phyloP scores from a whole-genome alignment of 2,113 vertebrate genomes.

The Erpornis zantholeuca region DNA sequence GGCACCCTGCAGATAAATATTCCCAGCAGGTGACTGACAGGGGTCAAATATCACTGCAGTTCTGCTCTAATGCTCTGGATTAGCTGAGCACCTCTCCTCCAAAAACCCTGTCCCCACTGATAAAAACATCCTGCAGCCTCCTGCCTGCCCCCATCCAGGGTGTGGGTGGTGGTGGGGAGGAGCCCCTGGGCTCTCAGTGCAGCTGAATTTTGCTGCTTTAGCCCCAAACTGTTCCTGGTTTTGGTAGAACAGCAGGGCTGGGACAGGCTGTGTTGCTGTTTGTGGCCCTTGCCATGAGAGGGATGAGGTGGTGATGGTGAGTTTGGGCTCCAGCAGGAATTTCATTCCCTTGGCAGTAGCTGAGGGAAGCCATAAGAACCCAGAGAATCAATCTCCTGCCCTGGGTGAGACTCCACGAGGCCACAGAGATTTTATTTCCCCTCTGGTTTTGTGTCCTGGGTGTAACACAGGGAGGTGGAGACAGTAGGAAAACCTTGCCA shows the following conservation, averaged over 20 bases:
- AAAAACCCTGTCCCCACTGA: neutral
- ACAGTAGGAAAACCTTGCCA: neutral
- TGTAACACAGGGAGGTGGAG: neutral
- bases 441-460: neutral
- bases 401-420: fast-evolving
- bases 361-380: neutral
- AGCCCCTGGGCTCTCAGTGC: neutral
- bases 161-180: neutral
- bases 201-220: neutral
- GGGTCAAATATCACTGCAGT: neutral
- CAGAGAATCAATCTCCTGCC: neutral
- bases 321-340: neutral
- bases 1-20: neutral
- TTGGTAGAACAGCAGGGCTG: neutral
- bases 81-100: neutral
- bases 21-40: neutral
- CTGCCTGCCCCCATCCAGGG: neutral
- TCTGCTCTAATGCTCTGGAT: neutral
- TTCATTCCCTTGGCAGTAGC: neutral
- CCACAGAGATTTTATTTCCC: neutral
- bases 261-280: neutral
- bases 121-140: neutral
- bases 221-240: neutral
- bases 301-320: neutral
- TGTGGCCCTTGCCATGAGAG: neutral